Base-by-base conservation (phyloP, 2,888 invertebrate species). In the Hypena proboscidalis region DNA sequence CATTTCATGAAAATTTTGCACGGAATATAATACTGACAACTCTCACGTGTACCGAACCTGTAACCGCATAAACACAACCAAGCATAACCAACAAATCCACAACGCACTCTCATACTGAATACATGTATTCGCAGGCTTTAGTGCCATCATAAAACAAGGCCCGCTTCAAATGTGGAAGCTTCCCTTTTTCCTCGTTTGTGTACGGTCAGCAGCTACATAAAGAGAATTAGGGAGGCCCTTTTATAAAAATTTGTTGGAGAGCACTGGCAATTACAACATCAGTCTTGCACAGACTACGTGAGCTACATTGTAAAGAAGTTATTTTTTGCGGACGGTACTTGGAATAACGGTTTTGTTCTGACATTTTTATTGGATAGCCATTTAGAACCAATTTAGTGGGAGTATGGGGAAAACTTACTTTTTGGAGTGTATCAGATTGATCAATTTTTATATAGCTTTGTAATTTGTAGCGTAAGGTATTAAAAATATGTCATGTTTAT, bases 121-220 rank as follows among this genome's bases (percentile, higher is more conserved):
- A 8, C 26, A 27, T 30, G 39, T 20, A 21, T 5, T 29, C 15
- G 3, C 3, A 8, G 35, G 29, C 34, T 58, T 53, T 27, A 58
- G 23, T 35, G 13, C 22, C 10, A 32, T 41, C 32, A 38, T 53
- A 48, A 53, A 58, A 41, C 27, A 41, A 30, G 29, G 8, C 41
- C 36, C 14, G 27, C 14, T 43, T 37, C 36, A 51, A 44, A 44
- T 44, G 39, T 47, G 29, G 29, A 27, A 17, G 13, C 20, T 27
- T 39, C 20, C 31, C 22, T 38, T 47, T 53, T 46, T 41, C 27
- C 36, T 42, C 29, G 23, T 44, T 59, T 43, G 29, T 47, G 42
- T 49, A 33, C 32, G 46, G 46, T 63, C 47, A 51, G 51, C 35
- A 20, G 36, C 29, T 29, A 32, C 29, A 46, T 53, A 40, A 33